These are phyloP conservation scores for Choristoneura fumiferana DNA, from an alignment of 1,140 invertebrate species.

Conservation along the genomic window DNA sequence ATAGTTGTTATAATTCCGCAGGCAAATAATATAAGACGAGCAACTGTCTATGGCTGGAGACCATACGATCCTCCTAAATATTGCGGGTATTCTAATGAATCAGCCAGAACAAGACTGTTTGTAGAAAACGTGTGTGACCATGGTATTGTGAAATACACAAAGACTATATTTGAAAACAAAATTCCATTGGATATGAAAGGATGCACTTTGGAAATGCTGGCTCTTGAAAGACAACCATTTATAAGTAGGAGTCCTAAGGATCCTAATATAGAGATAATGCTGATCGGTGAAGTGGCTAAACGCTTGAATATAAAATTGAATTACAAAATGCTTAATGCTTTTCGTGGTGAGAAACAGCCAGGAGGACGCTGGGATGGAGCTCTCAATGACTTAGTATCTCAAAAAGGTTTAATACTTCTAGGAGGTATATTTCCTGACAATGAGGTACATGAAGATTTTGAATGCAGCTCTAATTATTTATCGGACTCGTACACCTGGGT, in stretches of 20 bases:
- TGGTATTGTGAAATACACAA: constrained; percentile 39
- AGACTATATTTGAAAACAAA: constrained; percentile 43
- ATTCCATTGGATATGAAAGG: constrained; percentile 53
- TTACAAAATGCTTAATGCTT: constrained; percentile 40
- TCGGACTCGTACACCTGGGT: constrained; percentile 78
- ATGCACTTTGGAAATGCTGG: constrained; percentile 50
- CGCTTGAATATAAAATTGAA: constrained; percentile 42
- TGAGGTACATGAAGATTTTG: constrained; percentile 76
- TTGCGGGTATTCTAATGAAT: constrained; percentile 61
- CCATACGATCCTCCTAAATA: constrained; percentile 63
- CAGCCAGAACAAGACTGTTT: constrained; percentile 38
- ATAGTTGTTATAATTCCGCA: constrained; percentile 47
- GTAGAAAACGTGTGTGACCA: constrained; percentile 48
- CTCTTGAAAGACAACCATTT: constrained; percentile 59
- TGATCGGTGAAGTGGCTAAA: constrained; percentile 42
- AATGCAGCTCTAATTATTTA: constrained; percentile 72
- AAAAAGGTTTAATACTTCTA: constrained; percentile 71
- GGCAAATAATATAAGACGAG: constrained; percentile 36
- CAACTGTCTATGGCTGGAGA: constrained; percentile 54
- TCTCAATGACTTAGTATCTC: constrained; percentile 54
- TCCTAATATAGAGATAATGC: constrained; percentile 50
- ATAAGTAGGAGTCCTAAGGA: constrained; percentile 40
- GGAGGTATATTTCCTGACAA: constrained; percentile 79
- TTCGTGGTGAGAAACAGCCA: constrained; percentile 63
- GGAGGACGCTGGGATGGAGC: constrained; percentile 67